Base-by-base conservation (phyloP, 92 coral and sea anemone genomes). In the Montipora capitata region DNA sequence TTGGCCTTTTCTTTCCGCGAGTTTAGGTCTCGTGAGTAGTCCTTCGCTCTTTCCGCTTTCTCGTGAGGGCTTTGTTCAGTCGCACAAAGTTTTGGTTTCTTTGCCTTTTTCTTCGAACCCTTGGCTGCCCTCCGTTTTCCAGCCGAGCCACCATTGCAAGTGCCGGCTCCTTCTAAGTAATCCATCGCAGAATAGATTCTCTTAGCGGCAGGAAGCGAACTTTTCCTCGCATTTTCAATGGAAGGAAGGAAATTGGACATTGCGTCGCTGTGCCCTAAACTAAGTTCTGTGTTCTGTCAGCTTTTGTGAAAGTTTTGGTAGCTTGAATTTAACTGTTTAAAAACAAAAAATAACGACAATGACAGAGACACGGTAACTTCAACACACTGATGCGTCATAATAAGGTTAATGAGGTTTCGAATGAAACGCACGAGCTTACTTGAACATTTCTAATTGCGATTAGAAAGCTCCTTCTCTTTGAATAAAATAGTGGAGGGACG, bases 131-230 rank as follows among this genome's bases (percentile, higher is more conserved):
- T 90, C 72, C 61, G 10, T 54, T 83, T 89, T 76, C 70, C 89
- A 84, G 90, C 90, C 68, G 72, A 71, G 40, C 71, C 81, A 42
- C 86, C 88, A 13, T 59, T 17, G 76, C 82, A 27, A 27, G 35
- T 82, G 17, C 85, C 80, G 18, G 87, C 88, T 64, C 64, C 87
- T 59, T 85, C 96, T 61, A 93, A 52, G 78, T 85, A 77, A 45
- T 89, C 93, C 78, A 86, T 57, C 44, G 91, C 91, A 12, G 98
- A 92, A 72, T 95, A 95, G 57, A 95, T 89, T 14, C 90, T 88
- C 79, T 84, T 66, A 2, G 98, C 98, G 39, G 96, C 90, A 39
- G 84, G 76, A n/a, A 95, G 43, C 39, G 98, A 95, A 62, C 92
- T 93, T 52, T 84, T 93, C 41, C 79, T 64, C 13, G 27, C 85